Conservation (phyloP, 2,797 vertebrate species). For the Rhinatrema bivittatum region DNA sequence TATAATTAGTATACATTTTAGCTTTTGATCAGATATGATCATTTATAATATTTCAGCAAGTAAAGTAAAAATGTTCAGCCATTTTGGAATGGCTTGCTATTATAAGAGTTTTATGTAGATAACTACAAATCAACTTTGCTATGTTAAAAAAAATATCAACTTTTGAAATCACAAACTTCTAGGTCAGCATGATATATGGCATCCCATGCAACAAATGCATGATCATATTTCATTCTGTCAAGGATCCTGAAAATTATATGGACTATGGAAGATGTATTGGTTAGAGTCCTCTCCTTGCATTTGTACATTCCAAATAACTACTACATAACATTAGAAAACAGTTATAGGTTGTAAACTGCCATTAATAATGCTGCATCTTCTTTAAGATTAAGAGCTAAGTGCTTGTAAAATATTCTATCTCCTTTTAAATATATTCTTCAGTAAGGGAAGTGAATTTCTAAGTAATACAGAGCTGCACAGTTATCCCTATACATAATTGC, state of each 20-base stretch:
- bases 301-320: background rate
- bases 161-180: constrained; percentile 4
- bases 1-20: too few relatives aligned
- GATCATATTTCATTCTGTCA: constrained; percentile 6
- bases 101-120: background rate
- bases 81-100: background rate
- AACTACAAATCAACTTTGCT: background rate
- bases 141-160: background rate
- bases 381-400: background rate
- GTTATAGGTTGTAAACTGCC: background rate
- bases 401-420: background rate
- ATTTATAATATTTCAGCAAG: too few relatives aligned
- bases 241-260: constrained; percentile 3
- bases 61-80: too few relatives aligned
- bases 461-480: too few relatives aligned
- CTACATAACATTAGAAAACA: background rate
- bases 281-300: background rate
- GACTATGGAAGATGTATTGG: background rate
- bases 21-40: too few relatives aligned
- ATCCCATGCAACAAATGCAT: background rate
- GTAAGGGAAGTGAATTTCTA: background rate
- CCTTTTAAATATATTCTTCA: background rate
- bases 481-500: too few relatives aligned
- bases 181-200: constrained; percentile 2
- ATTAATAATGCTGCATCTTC: background rate